phyloP scores from a whole-genome alignment of 2,888 invertebrate genomes.

The Operophtera brumata region DNA sequence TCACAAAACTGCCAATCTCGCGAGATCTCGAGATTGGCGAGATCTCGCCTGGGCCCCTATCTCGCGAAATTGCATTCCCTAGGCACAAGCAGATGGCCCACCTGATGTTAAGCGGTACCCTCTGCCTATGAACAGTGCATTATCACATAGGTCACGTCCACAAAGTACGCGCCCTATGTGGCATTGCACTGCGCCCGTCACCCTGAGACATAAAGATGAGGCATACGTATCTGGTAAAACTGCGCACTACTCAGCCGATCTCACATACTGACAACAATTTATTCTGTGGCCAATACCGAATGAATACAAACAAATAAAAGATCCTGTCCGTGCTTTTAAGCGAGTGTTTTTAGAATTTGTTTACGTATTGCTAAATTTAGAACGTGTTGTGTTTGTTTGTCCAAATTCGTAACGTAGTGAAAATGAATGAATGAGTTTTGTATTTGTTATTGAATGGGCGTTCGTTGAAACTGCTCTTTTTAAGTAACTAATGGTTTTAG shows the following conservation, averaged over 20 bases:
- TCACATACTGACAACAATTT: neutral
- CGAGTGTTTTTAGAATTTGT: slow-evolving; percentile 10
- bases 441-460: neutral
- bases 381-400: slow-evolving; percentile 10
- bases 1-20: too few relatives aligned
- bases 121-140: too few relatives aligned
- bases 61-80: too few relatives aligned
- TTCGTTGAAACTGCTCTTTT: neutral
- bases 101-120: too few relatives aligned
- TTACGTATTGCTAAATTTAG: slow-evolving; percentile 10
- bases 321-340: slow-evolving; percentile 2
- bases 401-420: neutral
- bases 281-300: neutral
- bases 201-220: too few relatives aligned
- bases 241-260: neutral
- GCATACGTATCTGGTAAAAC: neutral
- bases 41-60: too few relatives aligned
- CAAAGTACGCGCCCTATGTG: too few relatives aligned
- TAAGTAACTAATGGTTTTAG: neutral
- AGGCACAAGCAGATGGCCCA: too few relatives aligned
- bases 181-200: too few relatives aligned
- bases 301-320: slow-evolving; percentile 4
- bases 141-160: too few relatives aligned
- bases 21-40: too few relatives aligned
- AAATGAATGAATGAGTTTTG: neutral